Percentiles rank a stretch among this genome's conserved stretches.
Evolutionary conservation across 2,888 invertebrate species (phyloP).

Genomic region (Prosopocoilus inquinatus): DNA sequence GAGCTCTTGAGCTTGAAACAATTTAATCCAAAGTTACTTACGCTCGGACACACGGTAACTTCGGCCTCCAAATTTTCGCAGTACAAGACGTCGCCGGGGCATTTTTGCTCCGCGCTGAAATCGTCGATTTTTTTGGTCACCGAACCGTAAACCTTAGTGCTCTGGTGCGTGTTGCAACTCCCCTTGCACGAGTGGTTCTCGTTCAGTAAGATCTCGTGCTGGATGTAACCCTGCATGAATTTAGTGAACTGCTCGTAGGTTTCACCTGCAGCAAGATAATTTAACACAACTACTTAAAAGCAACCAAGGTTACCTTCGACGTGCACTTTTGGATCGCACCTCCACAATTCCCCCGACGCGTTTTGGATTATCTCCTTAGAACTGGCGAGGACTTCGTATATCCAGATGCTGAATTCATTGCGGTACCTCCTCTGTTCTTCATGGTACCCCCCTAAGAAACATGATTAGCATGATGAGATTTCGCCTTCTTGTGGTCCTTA

Average conservation of each 20-base stretch:
- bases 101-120: neutral
- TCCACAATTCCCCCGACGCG: conserved; percentile 61
- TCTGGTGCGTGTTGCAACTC: conserved; percentile 36
- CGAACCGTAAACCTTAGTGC: neutral
- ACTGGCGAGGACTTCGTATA: no score
- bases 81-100: conserved; percentile 16
- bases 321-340: conserved; percentile 72
- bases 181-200: conserved; percentile 63
- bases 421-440: no score
- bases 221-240: conserved; percentile 75
- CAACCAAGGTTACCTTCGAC: conserved; percentile 52
- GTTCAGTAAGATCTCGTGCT: conserved; percentile 82
- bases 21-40: conserved; percentile 21
- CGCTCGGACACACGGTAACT: conserved; percentile 46
- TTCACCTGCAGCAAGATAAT: conserved; percentile 45
- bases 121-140: neutral
- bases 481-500: conserved; percentile 40
- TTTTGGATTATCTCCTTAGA: no score
- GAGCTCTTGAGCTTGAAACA: neutral
- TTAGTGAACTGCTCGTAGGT: conserved; percentile 73
- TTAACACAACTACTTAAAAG: neutral
- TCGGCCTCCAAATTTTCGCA: conserved; percentile 40
- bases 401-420: no score
- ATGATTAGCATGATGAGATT: no score
- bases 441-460: no score